Base-by-base conservation (phyloP, 35 echinoderm and acorn worm genomes). In the Stichopus chloronotus region DNA sequence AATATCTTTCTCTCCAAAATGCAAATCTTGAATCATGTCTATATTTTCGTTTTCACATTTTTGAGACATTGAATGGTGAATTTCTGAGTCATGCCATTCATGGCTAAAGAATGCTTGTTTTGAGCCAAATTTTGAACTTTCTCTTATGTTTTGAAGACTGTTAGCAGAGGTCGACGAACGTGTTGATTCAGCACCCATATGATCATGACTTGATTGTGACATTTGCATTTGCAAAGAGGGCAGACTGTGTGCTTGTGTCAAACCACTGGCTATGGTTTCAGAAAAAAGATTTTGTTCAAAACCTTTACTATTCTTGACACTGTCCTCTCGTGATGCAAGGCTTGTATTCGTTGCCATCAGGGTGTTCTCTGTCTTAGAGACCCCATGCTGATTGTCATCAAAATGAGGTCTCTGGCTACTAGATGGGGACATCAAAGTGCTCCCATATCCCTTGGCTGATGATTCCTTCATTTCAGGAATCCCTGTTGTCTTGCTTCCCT, bases 261-360 rank as follows among this genome's bases (percentile, higher is more conserved):
- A 83, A 83, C 52, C 55, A 57, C 80, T 57, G 16, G 80, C 52
- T 83, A 0, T 83, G 80, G 14, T 55, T 13, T 83, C 80, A 83
- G 80, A 74, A 7, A 74, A 24, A 20, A 7, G 19, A 74, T 21
- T 74, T 74, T 74, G 69, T n/a, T 74, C 69, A 7, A 74, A 74
- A 74, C 17, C 7, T 14, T 19, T 21, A 74, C 22, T 74, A 74
- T 61, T 14, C 8, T 61, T 10, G 8, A 61, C 59, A 10, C 59
- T 4, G 4, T 61, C 59, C 59, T 14, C 4, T 61, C 4, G 8
- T 61, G 59, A 10, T 10, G 59, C 59, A 61, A 61, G 59, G 59
- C 14, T 61, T 2, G 17, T 14, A 2, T 74, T n/a, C 22, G 17
- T 74, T 14, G 14, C 4, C 16, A 74, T 74, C 7, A 14, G 17